Evolutionary conservation across 92 coral and sea anemone genomes (phyloP), one percentile per base, ranked within the genome.

Genomic region (Phenganax marumi): DNA sequence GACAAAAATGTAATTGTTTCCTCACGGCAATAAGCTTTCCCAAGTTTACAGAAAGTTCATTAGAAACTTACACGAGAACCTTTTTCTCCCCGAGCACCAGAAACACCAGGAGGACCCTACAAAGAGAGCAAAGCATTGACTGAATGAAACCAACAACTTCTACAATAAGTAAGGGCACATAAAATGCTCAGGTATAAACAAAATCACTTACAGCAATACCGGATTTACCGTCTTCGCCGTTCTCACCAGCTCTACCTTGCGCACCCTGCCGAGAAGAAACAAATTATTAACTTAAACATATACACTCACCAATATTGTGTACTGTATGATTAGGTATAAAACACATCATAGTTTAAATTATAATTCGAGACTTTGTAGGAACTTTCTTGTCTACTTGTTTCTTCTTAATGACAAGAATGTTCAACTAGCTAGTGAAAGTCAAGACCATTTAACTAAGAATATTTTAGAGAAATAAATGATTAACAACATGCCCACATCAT

Each of bases 1-100:
- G 43, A 33, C 2, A 33, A 33, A 1, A 5, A 5, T 33, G 43
- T 33, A 33, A 33, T 33, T 33, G 43, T 33, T 33, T 0, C 43
- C 43, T 33, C 43, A 5, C 5, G 43, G 5, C 5, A 33, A 1
- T 33, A 33, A 33, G 43, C 43, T 5, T 2, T 33, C 43, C 43
- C 43, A 33, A 33, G 43, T 33, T 2, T 33, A 33, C 43, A 33
- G 43, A 33, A 33, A 5, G 43, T 33, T 33, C 43, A 33, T 33
- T 33, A 33, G 43, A 33, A 33, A 33, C 83, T 68, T 83, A 83
- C 91, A 63, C 80, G 79, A 1, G 54, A 6, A 14, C 91, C 91
- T 60, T 56, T 52, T 6, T 88, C 91, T 18, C 91, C 91, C 52
- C 81, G 85, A 49, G 68, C 26, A 55, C 81, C 81, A 25, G 49